Evolutionary conservation across 2,113 vertebrate genomes (phyloP), one percentile per base, ranked within the genome.

Genomic region (Herpailurus yagouaroundi): DNA sequence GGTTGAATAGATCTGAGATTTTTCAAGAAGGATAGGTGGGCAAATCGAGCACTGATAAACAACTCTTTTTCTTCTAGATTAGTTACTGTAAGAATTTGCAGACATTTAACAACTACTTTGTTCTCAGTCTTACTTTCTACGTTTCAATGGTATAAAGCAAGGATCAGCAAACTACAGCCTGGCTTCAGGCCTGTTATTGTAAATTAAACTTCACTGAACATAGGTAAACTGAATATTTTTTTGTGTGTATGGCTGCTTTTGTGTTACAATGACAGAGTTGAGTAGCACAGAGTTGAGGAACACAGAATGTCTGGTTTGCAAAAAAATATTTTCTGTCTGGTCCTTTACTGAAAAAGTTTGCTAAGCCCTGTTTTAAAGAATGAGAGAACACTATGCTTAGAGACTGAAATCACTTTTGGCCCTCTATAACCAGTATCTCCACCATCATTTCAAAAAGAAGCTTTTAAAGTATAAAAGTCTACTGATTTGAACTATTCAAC

Each of bases 401-500:
- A 89, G 16, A 86, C 14, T 95, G 45, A 89, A 94, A 29, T 33
- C 21, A 69, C 31, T 60, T 64, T 33, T 88, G 48, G 74, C 9
- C 1, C 55, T 92, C 63, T 41, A 29, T 29, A 71, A 64, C 18
- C n/a, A 94, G 73, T 60, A 89, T 96, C 14, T 38, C 29, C 60
- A 93, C 4, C 19, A 95, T 76, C 50, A 91, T 55, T 96, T 98
- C n/a, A 96, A 95, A 97, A 91, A 88, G 25, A 88, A 94, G 79
- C 6, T 92, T 94, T 73, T 73, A 66, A 94, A 82, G 27, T 57
- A 92, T 36, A 11, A 86, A 94, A 63, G 8, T 76, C 27, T 38
- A 68, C 45, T 90, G 57, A 90, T 73, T n/a, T 71, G 4, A 83
- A 23, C 68, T 94, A 93, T 63, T 86, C 50, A 97, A 88, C 18